phyloP scores from a whole-genome alignment of 2,113 vertebrate genomes.

The Acanthisitta chloris region DNA sequence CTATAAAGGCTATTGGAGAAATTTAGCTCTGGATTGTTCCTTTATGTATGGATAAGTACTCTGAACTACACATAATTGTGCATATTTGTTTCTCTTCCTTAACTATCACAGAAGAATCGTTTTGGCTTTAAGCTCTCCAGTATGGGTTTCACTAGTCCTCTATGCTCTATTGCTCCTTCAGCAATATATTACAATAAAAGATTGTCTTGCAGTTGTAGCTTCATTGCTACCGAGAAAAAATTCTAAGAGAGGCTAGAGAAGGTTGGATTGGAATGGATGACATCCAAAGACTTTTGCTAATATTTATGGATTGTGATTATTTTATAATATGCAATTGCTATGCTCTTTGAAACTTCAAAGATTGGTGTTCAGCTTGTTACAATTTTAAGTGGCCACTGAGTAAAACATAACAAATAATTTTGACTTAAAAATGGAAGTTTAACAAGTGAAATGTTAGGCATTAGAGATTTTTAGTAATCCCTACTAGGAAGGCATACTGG shows the following conservation, averaged over 20 bases:
- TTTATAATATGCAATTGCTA: background rate
- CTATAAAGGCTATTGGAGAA: background rate
- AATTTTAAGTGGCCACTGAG: background rate
- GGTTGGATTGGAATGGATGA: background rate
- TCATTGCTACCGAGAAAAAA: background rate
- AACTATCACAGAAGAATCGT: background rate
- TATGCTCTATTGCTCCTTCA: background rate
- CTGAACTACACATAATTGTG: background rate
- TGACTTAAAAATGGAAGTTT: background rate
- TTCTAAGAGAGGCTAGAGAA: background rate
- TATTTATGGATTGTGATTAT: background rate
- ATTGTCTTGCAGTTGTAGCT: background rate
- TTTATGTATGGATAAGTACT: background rate
- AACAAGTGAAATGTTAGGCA: background rate
- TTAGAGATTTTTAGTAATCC: background rate
- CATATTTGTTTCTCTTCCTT: background rate
- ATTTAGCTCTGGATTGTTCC: background rate
- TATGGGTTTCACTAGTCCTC: background rate
- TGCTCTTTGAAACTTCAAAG: background rate
- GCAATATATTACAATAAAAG: background rate
- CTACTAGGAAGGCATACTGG: background rate
- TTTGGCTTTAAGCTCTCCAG: background rate
- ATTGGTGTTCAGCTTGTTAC: background rate
- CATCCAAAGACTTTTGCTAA: background rate
- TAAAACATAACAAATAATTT: background rate